Base-by-base conservation (phyloP, 2,888 invertebrate genomes). In the Acleris laterana region DNA sequence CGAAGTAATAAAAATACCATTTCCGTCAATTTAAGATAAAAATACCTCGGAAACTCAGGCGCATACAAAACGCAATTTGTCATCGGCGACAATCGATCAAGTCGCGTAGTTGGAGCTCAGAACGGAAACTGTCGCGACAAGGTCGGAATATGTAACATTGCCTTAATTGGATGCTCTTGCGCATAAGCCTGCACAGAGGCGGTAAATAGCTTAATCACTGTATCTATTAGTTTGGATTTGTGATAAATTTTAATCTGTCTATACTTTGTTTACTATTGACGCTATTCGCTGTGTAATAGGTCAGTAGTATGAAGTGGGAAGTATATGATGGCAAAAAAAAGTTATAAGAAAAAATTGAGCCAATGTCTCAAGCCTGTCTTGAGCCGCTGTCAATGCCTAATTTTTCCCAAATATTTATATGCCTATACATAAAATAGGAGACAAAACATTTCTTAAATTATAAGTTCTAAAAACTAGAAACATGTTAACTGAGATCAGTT, bases 81-180 rank as follows among this genome's bases (percentile, higher is more conserved):
- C 66, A 48, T 57, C 42, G 32, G 25, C 16, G 46, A 20, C 57
- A 66, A 77, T 77, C 73, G 71, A 77, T 77, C 77, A 76, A 74
- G 65, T 69, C 59, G 71, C 68, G 69, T 55, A 72, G 72, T 62
- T 65, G 63, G 49, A 71, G 51, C 60, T 69, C 59, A 60, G 60
- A 63, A 68, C 65, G 67, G 71, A 70, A 74, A 74, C 63, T 68
- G 70, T 71, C 62, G 59, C 58, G 69, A 69, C 78, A 77, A 78
- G 78, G 78, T 68, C 76, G 71, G 57, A 73, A 72, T 77, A 62
- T 74, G 74, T 75, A 70, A 51, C 71, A 74, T 68, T 73, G 69
- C 72, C 71, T 68, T 74, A 66, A 56, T 56, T 25, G 63, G 66
- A 57, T 61, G 61, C 66, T 46, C 51, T 16, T 46, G 62, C 61